A percentile compares a stretch with the other conserved stretches of the same genome.
phyloP scores from a whole-genome alignment of 2,888 invertebrate species.

The Scrobipalpa costella region DNA sequence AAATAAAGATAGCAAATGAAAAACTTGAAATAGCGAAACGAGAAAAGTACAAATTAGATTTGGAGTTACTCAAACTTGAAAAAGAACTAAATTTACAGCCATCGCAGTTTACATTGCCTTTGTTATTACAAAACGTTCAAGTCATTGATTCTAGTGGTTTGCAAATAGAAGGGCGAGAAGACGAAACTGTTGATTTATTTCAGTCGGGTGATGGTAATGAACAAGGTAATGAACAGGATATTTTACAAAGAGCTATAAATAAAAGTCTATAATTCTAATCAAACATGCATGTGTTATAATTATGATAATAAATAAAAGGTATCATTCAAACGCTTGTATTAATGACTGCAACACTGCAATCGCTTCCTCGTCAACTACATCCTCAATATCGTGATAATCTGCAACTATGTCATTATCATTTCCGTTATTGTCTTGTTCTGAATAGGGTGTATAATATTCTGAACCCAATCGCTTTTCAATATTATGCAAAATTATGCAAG shows the following conservation, averaged over 20 bases:
- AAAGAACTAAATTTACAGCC: slow-evolving; percentile 15
- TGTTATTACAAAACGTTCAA: slow-evolving; percentile 13
- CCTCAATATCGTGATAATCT: not conserved
- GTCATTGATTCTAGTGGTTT: not conserved
- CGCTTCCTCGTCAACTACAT: slow-evolving; percentile 18
- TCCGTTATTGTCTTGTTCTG: slow-evolving; percentile 19
- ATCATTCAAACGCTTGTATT: slow-evolving; percentile 24
- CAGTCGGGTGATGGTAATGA: slow-evolving; percentile 2
- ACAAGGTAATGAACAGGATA: not conserved
- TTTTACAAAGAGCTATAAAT: slow-evolving; percentile 19
- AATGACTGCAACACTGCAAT: slow-evolving; percentile 21
- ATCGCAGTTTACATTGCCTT: slow-evolving; percentile 12
- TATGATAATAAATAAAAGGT: too few relatives aligned
- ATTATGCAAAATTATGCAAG: slow-evolving; percentile 23
- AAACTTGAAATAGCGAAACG: slow-evolving; percentile 23
- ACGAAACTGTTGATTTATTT: not conserved
- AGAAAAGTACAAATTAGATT: slow-evolving; percentile 24
- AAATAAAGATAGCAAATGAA: slow-evolving; percentile 22
- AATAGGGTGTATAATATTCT: slow-evolving; percentile 20
- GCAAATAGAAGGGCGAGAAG: too few relatives aligned
- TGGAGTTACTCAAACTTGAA: slow-evolving; percentile 23
- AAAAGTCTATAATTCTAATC: too few relatives aligned
- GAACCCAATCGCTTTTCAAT: slow-evolving; percentile 26
- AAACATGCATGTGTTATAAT: not conserved
- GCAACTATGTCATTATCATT: slow-evolving; percentile 16